These are phyloP conservation scores for Tanytarsus gracilentus DNA, from an alignment of 2,888 invertebrate genomes.

Conservation along the genomic window DNA sequence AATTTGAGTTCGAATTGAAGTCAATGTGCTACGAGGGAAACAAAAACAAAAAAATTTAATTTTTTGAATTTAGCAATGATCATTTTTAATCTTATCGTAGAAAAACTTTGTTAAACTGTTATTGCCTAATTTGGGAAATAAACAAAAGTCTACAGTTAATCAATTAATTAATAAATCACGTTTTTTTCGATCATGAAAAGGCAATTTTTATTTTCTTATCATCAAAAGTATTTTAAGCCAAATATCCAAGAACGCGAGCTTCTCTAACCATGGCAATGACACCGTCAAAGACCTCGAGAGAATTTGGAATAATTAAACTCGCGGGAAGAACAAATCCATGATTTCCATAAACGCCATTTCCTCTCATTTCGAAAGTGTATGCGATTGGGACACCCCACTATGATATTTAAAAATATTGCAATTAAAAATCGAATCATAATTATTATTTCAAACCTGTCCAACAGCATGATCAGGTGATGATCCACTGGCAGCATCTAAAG, in stretches of 20 bases:
- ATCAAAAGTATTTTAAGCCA: constrained; percentile 30
- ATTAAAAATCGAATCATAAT: too few species aligned
- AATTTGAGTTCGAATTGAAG: too few species aligned
- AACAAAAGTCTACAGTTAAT: too few species aligned
- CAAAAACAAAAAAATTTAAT: too few species aligned
- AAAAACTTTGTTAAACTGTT: too few species aligned
- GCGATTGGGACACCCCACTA: constrained; percentile 45
- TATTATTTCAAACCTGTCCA: too few species aligned
- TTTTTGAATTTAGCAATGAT: too few species aligned
- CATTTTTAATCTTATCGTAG: too few species aligned
- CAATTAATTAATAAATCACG: too few species aligned
- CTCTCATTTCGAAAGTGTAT: constrained; percentile 54
- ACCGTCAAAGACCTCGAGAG: constrained; percentile 50
- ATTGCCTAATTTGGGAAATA: too few species aligned
- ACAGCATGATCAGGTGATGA: constrained; percentile 48
- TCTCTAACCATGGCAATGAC: constrained; percentile 46
- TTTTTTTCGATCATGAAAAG: background rate
- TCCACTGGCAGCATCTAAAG: constrained; percentile 43
- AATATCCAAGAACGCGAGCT: constrained; percentile 45
- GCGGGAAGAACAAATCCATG: constrained; percentile 59
- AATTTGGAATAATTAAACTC: constrained; percentile 52
- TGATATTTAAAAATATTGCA: too few species aligned
- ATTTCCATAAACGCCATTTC: constrained; percentile 48
- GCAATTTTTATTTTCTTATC: constrained; percentile 32
- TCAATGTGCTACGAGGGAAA: too few species aligned